Base-by-base conservation (phyloP, 1,140 invertebrate species). In the Zaprionus africanus region DNA sequence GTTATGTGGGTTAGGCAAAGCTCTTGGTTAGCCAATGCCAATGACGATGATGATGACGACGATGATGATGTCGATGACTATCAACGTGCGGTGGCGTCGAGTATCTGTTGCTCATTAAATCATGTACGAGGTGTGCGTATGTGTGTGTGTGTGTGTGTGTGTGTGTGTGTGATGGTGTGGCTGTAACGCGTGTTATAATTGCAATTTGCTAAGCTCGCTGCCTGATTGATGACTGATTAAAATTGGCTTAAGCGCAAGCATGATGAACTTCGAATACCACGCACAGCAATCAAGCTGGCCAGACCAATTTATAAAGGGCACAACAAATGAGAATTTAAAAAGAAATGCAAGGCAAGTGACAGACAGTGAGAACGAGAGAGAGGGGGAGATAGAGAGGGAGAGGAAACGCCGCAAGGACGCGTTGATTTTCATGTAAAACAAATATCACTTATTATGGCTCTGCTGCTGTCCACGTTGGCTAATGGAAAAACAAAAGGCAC, bases 371-470 rank as follows among this genome's bases (percentile, higher is more conserved):
- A n/a, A n/a, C n/a, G n/a, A 13, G 7, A 17, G 28, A 49, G 17
- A 24, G 24, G 3, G n/a, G 22, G n/a, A 56, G 34, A 62, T 1
- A n/a, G 11, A 36, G 34, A 41, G 26, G 36, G 15, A 38, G 34
- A 1, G 26, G 24, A n/a, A 62, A 26, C 66, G 53, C 26, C n/a
- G 58, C 78, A 78, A 70, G 70, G 62, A 80, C 78, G 67, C 79
- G 81, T 90, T 84, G 81, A 88, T 90, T 81, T 90, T 90, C 85
- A 81, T 88, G 84, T 88, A 88, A 90, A 88, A 88, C 84, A 90
- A 88, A 88, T 88, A 90, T 90, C 81, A 90, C 85, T 90, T 88
- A 88, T 90, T 88, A 85, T 84, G 71, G 60, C 64, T 57, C 60
- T 53, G 43, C 51, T 66, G 38, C 83, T 87, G 66, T 59, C 38